Evolutionary conservation across 2,888 invertebrate genomes (phyloP), one percentile per base, ranked within the genome.

Genomic region (Eubasilissa splendida): DNA sequence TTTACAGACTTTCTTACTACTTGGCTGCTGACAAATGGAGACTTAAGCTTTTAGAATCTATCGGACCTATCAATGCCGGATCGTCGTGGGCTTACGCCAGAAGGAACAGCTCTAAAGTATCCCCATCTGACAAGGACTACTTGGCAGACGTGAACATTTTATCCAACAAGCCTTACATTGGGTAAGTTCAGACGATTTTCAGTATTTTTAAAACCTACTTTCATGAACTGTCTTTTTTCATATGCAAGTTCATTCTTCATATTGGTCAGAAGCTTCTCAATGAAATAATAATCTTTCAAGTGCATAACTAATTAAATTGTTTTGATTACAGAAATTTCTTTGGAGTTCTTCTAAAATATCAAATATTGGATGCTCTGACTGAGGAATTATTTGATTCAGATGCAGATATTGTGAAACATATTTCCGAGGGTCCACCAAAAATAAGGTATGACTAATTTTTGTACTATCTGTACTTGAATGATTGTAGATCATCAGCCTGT

Each of bases 1-100:
- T 53, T 82, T 88, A 77, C 85, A 91, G 91, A 85, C 86, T 93
- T 71, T 90, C 92, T 81, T 92, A 90, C 86, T 92, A 91, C 85
- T 86, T 91, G 84, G 89, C 91, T 53, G 91, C 89, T 11, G 92
- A 93, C 82, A 89, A 89, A 85, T 92, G 92, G 91, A 88, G 92
- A 80, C 85, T 92, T 63, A 88, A 90, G 84, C 87, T 89, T 76
- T 85, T 91, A 79, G 89, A 88, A 76, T 86, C 86, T 83, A 87
- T 88, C 83, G 87, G 88, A 52, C 86, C 87, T 63, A 83, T 88
- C 12, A 86, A 88, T 84, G 86, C 87, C 77, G 87, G 86, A 9
- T 86, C 83, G 53, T 92, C 91, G 87, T 92, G 92, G 92, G 88
- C 88, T 74, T 88, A 90, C 80, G 89, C 91, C 86, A 89, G 90